Base-by-base conservation (phyloP, 1,140 invertebrate genomes). In the Drosophila murphyi region DNA sequence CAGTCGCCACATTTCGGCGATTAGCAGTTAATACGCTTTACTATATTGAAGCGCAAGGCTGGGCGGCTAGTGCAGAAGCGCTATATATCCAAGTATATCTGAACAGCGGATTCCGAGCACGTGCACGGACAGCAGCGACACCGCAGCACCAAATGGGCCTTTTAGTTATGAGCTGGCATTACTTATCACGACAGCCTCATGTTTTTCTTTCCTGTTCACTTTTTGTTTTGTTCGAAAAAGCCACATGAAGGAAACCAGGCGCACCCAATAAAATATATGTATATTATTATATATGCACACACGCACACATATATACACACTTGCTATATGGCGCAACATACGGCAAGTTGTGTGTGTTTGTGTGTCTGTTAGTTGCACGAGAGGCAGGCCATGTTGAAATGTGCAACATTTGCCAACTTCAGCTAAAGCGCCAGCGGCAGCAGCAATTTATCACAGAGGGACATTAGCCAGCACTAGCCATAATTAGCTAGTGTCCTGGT, bases 11-110 rank as follows among this genome's bases (percentile, higher is more conserved):
- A 91, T 61, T 91, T 80, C 65, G 76, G 77, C 72, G 92, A 92
- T 92, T 92, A 92, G 90, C 92, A 92, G 90, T 92, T 92, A 92
- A 91, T 92, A 81, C 86, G 92, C 65, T 91, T 83, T 76, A 92
- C 89, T 75, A 80, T 90, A 51, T 70, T 85, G 48, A 92, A 91
- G 79, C 76, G 81, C 39, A 92, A 92, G 85, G 78, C 92, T 32
- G 92, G 87, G 10, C 73, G 91, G 67, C 80, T 92, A 50, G 78
- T 92, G 72, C 90, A 92, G 83, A 92, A 92, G 77, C 91, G 80
- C 51, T 92, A 92, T 62, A 91, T 92, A 78, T 92, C 92, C 78
- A 92, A 91, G 73, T 92, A 78, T 68, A 90, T 92, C 73, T 92
- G 87, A 87, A 64, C 28, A 20, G 39, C 51, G 37, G 48, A 89